A percentile compares a stretch with the other conserved stretches of the same genome.
These are phyloP conservation scores for Scaptomyza pallida DNA, from an alignment of 1,140 invertebrate genomes.

Conservation along the genomic window DNA sequence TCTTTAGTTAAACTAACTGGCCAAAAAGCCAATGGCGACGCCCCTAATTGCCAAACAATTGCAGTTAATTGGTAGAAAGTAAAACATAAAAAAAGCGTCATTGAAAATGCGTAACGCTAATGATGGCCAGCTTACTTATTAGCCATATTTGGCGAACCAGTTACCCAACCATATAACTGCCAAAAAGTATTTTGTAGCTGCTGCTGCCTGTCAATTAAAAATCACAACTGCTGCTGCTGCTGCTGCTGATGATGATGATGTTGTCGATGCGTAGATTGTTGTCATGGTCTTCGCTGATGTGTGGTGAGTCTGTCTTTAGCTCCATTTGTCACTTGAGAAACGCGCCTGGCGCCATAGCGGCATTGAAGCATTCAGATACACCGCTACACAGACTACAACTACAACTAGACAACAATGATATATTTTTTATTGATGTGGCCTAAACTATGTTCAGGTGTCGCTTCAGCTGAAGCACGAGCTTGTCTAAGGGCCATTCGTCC, in stretches of 20 bases:
- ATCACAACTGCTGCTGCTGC: constrained; percentile 5
- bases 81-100: constrained; percentile 50
- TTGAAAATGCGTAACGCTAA: constrained; percentile 56
- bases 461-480: constrained; percentile 36
- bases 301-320: constrained; percentile 37
- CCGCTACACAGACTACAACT: constrained; percentile 21
- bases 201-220: constrained; percentile 10
- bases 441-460: constrained; percentile 63
- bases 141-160: constrained; percentile 50
- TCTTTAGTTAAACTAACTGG: constrained; percentile 75
- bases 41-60: constrained; percentile 69
- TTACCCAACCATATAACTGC: constrained; percentile 58
- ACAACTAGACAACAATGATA: constrained; percentile 5
- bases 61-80: constrained; percentile 78
- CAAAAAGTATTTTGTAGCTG: constrained; percentile 11
- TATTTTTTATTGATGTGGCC: constrained; percentile 50
- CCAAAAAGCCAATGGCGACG: constrained; percentile 16
- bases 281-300: constrained; percentile 61
- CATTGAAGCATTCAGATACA: constrained; percentile 78
- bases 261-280: constrained; percentile 47
- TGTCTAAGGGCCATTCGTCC: constrained; percentile 39
- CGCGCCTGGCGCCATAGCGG: constrained; percentile 70
- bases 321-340: constrained; percentile 70
- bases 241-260: constrained; percentile 20
- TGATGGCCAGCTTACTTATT: constrained; percentile 60